phyloP scores from a whole-genome alignment of 1,140 invertebrate species.

The Drosophila melanica region DNA sequence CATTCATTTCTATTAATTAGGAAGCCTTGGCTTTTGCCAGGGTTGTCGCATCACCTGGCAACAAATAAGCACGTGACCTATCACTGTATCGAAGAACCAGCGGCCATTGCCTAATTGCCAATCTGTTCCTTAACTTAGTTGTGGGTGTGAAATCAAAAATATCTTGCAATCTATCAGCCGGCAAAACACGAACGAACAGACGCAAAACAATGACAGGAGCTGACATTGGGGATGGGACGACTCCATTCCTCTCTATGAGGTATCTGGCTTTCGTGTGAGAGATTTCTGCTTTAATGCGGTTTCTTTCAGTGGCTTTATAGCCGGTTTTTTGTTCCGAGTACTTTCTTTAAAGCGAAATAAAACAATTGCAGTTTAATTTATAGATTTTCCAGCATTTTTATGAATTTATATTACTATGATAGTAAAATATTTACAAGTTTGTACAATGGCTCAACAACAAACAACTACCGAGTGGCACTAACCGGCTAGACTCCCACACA shows the following conservation, averaged over 20 bases:
- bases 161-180: constrained; percentile 45
- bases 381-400: too few species aligned
- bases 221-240: constrained; percentile 9
- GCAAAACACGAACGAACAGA: constrained; percentile 29
- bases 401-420: background rate
- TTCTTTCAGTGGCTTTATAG: constrained; percentile 8
- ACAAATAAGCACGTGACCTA: constrained; percentile 33
- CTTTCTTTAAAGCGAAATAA: too few species aligned
- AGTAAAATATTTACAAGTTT: background rate
- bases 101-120: constrained; percentile 32
- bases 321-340: background rate
- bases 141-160: constrained; percentile 43
- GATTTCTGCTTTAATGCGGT: constrained; percentile 5
- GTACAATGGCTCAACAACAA: background rate
- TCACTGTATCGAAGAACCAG: constrained; percentile 9
- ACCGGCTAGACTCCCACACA: constrained; percentile 22
- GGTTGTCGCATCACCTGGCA: constrained; percentile 2
- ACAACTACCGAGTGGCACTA: background rate
- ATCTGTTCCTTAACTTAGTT: constrained; percentile 3
- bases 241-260: background rate
- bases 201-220: constrained; percentile 3
- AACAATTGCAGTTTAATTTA: too few species aligned
- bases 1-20: background rate
- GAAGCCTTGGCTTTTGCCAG: background rate
- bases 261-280: constrained; percentile 6